A percentile compares a stretch with the other conserved stretches of the same genome.
Evolutionary conservation across 2,797 vertebrate species (phyloP).

Genomic region (Phoeniculus purpureus): DNA sequence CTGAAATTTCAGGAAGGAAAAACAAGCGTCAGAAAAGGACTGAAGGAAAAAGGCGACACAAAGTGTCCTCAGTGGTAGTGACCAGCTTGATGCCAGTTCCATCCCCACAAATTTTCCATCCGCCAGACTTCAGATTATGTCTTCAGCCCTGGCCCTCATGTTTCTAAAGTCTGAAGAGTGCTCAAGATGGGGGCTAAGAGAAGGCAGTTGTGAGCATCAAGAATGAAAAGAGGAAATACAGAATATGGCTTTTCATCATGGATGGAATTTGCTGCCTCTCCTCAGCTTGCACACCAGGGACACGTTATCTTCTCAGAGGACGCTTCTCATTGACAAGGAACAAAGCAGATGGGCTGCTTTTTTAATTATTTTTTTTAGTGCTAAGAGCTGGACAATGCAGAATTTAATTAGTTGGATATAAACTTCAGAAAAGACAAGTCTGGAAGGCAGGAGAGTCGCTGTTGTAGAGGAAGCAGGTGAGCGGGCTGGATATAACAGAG

Average conservation of each 20-base stretch:
- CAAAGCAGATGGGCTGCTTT: background rate
- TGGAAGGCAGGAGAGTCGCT: background rate
- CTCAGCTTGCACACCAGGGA: background rate
- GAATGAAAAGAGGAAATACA: background rate
- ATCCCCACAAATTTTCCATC: background rate
- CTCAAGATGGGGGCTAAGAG: background rate
- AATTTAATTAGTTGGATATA: constrained; percentile 42
- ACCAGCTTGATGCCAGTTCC: background rate
- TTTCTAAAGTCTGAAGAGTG: background rate
- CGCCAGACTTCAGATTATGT: background rate
- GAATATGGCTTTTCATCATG: background rate
- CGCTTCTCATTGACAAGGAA: background rate
- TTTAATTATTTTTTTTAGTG: background rate
- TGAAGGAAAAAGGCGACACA: background rate
- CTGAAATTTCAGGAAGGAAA: background rate
- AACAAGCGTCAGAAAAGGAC: background rate
- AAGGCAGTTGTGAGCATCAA: background rate
- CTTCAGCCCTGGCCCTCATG: background rate
- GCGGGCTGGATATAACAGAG: constrained; percentile 5
- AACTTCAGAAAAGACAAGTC: constrained; percentile 27
- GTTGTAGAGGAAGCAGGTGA: background rate
- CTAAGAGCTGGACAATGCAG: background rate
- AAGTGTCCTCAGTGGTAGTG: background rate
- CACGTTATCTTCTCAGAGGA: background rate
- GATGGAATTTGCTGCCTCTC: background rate